These are phyloP conservation scores for Misgurnus mizolepis DNA, from an alignment of 2,113 vertebrate genomes.

Conservation along the genomic window DNA sequence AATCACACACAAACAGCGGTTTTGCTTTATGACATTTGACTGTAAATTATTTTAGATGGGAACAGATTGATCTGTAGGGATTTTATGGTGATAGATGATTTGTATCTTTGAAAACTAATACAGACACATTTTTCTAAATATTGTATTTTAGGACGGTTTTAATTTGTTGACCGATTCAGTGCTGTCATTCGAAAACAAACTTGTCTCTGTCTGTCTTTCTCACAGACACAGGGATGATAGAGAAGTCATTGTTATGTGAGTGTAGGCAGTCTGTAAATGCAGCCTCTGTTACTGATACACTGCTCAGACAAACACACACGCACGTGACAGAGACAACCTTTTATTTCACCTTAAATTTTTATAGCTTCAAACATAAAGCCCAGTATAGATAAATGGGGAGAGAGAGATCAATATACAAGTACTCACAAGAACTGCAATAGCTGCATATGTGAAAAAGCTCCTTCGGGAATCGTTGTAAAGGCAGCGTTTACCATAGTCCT, in stretches of 20 bases:
- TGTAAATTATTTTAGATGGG: neutral
- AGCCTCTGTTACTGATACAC: slow-evolving; percentile 67
- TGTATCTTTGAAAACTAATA: neutral
- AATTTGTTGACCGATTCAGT: slow-evolving; percentile 1
- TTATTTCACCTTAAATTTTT: neutral
- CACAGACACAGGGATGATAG: slow-evolving; percentile 27
- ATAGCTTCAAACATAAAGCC: neutral
- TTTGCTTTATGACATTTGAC: neutral
- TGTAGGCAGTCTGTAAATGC: slow-evolving; percentile 69
- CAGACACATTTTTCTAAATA: too few relatives aligned
- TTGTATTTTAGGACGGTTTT: neutral
- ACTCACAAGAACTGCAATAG: slow-evolving; percentile 93
- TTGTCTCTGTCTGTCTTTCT: slow-evolving; percentile 17
- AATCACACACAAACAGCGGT: too few relatives aligned
- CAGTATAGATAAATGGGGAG: slow-evolving; percentile 4
- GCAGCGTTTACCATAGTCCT: slow-evolving; percentile 93
- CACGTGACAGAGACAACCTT: neutral
- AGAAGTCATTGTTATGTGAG: slow-evolving; percentile 47
- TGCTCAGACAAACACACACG: slow-evolving; percentile 16
- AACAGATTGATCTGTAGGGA: neutral
- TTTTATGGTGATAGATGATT: neutral
- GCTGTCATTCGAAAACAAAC: slow-evolving; percentile 36
- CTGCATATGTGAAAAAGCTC: slow-evolving; percentile 89
- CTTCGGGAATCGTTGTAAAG: slow-evolving; percentile 87
- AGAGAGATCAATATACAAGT: neutral